A percentile compares a stretch with the other conserved stretches of the same genome.
Conservation (phyloP, 2,113 vertebrate genomes). For the Trogon melanurus region DNA sequence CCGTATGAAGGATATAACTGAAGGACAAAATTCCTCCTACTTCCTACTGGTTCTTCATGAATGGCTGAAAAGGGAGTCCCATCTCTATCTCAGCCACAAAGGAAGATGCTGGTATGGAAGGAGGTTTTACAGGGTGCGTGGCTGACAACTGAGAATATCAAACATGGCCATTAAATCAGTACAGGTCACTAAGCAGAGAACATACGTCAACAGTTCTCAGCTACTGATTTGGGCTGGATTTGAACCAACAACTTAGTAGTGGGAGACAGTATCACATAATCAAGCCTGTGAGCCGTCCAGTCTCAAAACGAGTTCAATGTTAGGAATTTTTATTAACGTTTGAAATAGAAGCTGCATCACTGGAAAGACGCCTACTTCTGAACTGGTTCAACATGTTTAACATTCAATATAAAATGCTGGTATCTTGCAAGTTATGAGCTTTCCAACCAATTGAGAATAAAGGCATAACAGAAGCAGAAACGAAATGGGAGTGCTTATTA, state of each 20-base stretch:
- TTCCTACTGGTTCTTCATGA: not conserved
- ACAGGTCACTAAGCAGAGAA: not conserved
- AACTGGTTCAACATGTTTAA: slow-evolving; percentile 70
- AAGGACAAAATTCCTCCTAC: not conserved
- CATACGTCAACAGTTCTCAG: not conserved
- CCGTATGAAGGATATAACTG: not conserved
- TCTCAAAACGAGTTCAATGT: slow-evolving; percentile 23
- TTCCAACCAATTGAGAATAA: not conserved
- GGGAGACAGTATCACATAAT: slow-evolving; percentile 12
- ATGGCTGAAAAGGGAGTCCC: not conserved
- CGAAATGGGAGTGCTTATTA: not conserved
- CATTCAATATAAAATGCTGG: slow-evolving; percentile 11
- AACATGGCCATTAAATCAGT: not conserved
- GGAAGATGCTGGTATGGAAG: not conserved
- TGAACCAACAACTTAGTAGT: not conserved
- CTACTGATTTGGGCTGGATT: slow-evolving; percentile 23
- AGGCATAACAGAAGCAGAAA: not conserved
- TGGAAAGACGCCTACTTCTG: slow-evolving; percentile 61
- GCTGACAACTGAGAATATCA: not conserved
- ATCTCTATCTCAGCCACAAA: not conserved
- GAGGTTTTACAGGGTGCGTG: not conserved
- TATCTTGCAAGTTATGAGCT: slow-evolving; percentile 13
- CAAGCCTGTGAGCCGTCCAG: not conserved
- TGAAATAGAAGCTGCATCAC: slow-evolving; percentile 52
- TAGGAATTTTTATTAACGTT: slow-evolving; percentile 64